These are phyloP conservation scores for Vireo griseus DNA, from an alignment of 2,797 vertebrate species.

Conservation along the genomic window DNA sequence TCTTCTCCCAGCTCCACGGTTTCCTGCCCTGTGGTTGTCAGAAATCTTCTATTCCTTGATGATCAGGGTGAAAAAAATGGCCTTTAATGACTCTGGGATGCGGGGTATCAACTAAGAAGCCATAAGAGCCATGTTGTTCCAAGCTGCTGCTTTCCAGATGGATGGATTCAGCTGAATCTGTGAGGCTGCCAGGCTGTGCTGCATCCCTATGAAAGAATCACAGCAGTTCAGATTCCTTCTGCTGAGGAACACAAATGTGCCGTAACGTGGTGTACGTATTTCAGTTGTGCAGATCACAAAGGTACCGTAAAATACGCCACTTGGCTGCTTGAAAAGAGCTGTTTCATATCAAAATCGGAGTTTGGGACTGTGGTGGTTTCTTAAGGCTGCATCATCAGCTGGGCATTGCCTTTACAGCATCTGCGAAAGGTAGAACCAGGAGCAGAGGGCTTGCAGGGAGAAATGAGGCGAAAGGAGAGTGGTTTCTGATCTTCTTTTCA, in stretches of 20 bases:
- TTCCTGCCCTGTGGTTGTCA: background rate
- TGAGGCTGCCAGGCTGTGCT: slow-evolving; percentile 17
- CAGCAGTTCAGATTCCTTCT: slow-evolving; percentile 24
- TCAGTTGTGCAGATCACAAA: slow-evolving; percentile 44
- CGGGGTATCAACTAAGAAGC: background rate
- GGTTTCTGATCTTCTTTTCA: background rate
- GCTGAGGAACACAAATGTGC: slow-evolving; percentile 18
- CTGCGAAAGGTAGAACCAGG: background rate
- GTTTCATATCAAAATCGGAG: background rate
- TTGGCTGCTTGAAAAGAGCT: slow-evolving; percentile 8
- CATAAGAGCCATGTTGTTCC: background rate
- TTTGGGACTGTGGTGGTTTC: background rate
- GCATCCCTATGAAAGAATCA: background rate
- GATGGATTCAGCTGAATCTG: slow-evolving; percentile 4
- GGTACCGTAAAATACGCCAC: background rate
- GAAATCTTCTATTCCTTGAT: background rate
- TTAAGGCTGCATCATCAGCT: background rate
- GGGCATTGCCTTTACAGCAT: background rate
- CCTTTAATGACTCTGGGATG: background rate
- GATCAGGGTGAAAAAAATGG: background rate
- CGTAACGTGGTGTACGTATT: slow-evolving; percentile 6
- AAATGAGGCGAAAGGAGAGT: background rate
- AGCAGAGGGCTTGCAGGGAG: background rate
- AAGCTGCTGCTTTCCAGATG: slow-evolving; percentile 37
- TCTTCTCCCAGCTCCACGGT: background rate